Conservation (phyloP, 1,140 invertebrate species). For the Drosophila bocki region DNA sequence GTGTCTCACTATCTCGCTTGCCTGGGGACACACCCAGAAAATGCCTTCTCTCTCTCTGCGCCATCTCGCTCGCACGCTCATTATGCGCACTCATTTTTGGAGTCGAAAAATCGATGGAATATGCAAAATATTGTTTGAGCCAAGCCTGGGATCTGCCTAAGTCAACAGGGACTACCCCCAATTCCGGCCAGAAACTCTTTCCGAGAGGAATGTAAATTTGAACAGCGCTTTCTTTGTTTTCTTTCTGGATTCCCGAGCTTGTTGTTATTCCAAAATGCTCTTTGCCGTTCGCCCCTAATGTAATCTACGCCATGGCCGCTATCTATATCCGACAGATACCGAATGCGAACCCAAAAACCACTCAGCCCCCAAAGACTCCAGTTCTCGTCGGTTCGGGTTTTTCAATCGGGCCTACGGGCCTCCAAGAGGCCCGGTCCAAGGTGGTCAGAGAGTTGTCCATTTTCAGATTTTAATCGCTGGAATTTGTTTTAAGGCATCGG, state of each 20-base stretch:
- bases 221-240: slow-evolving; percentile 59
- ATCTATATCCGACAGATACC: slow-evolving; percentile 53
- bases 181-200: slow-evolving; percentile 51
- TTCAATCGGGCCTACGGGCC: slow-evolving; percentile 28
- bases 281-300: slow-evolving; percentile 34
- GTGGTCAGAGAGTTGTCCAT: slow-evolving; percentile 47
- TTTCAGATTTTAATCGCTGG: slow-evolving; percentile 68
- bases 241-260: slow-evolving; percentile 23
- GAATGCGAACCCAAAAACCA: slow-evolving; percentile 27
- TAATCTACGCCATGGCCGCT: slow-evolving; percentile 38
- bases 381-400: slow-evolving; percentile 14
- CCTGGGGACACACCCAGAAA: slow-evolving; percentile 53
- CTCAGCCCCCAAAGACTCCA: slow-evolving; percentile 33
- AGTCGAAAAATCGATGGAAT: slow-evolving; percentile 79
- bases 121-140: slow-evolving; percentile 74
- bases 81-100: slow-evolving; percentile 76
- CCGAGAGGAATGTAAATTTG: slow-evolving; percentile 67
- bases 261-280: slow-evolving; percentile 41
- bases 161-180: slow-evolving; percentile 60
- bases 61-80: slow-evolving; percentile 59
- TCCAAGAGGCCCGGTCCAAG: slow-evolving; percentile 21
- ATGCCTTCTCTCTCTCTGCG: slow-evolving; percentile 10
- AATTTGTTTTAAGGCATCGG: slow-evolving; percentile 54
- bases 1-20: neutral
- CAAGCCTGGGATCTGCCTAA: slow-evolving; percentile 57